Evolutionary conservation across 2,113 vertebrate species (phyloP).

Genomic region (Pollachius pollachius): DNA sequence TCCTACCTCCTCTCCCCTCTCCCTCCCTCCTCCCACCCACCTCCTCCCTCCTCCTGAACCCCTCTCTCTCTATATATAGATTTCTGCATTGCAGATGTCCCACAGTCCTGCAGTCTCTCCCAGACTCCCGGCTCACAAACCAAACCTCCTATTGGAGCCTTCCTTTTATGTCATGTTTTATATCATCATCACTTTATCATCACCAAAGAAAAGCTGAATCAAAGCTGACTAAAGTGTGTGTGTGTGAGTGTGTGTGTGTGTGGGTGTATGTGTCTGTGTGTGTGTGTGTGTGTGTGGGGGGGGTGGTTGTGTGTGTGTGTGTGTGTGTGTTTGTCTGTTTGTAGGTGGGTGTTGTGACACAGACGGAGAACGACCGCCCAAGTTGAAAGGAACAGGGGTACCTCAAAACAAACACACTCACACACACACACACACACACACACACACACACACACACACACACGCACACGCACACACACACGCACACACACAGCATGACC

Average conservation of each 20-base stretch:
- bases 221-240: no score
- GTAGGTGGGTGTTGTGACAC: no score
- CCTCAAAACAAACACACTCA: no score
- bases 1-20: slow-evolving; percentile 13
- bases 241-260: no score
- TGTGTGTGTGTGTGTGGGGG: no score
- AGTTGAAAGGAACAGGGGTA: no score
- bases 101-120: slow-evolving; percentile 59
- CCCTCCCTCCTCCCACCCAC: slow-evolving; percentile 2
- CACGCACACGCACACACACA: slow-evolving; percentile 6
- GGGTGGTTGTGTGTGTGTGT: no score
- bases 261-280: no score
- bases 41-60: slow-evolving; percentile 2
- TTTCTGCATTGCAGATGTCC: slow-evolving; percentile 82
- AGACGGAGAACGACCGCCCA: no score
- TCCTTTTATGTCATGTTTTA: no score
- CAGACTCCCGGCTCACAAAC: slow-evolving; percentile 46
- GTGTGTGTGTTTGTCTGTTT: no score
- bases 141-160: slow-evolving; percentile 2
- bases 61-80: slow-evolving; percentile 70
- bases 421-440: slow-evolving; percentile 2
- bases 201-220: neutral
- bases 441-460: neutral
- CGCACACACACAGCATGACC: neutral
- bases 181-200: no score